Conservation (phyloP, 2,888 invertebrate genomes). For the Dryobota labecula region DNA sequence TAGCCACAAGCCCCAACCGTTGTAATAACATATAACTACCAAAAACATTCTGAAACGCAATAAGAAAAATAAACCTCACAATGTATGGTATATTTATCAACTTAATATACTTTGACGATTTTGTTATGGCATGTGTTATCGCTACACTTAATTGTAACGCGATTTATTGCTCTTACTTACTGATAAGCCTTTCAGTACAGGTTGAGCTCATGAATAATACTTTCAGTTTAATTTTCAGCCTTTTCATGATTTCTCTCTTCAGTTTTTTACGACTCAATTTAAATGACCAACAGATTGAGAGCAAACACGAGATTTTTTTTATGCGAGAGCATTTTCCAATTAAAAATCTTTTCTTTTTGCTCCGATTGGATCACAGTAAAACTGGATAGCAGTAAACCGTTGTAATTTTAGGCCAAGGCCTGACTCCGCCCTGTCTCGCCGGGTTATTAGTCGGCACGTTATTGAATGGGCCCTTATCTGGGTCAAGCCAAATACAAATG, state of each 20-base stretch:
- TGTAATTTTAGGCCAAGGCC: slow-evolving; percentile 75
- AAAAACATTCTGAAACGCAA: slow-evolving; percentile 2
- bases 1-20: too few species aligned
- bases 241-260: neutral
- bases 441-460: slow-evolving; percentile 68
- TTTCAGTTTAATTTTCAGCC: neutral
- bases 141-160: slow-evolving; percentile 47
- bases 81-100: slow-evolving; percentile 44
- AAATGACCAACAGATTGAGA: neutral
- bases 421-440: slow-evolving; percentile 77
- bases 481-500: slow-evolving; percentile 68
- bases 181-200: slow-evolving; percentile 34
- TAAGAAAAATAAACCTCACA: slow-evolving; percentile 12
- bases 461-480: slow-evolving; percentile 73
- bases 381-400: slow-evolving; percentile 52
- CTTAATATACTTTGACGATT: slow-evolving; percentile 18
- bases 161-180: slow-evolving; percentile 33
- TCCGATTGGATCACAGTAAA: slow-evolving; percentile 44
- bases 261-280: neutral
- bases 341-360: slow-evolving; percentile 41
- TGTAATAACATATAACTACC: neutral
- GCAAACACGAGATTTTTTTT: slow-evolving; percentile 1
- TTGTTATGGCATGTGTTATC: slow-evolving; percentile 41
- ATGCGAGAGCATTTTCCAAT: slow-evolving; percentile 26
- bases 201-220: neutral